These are phyloP conservation scores for Heliconius charithonia DNA, from an alignment of 2,888 invertebrate genomes.

Conservation along the genomic window DNA sequence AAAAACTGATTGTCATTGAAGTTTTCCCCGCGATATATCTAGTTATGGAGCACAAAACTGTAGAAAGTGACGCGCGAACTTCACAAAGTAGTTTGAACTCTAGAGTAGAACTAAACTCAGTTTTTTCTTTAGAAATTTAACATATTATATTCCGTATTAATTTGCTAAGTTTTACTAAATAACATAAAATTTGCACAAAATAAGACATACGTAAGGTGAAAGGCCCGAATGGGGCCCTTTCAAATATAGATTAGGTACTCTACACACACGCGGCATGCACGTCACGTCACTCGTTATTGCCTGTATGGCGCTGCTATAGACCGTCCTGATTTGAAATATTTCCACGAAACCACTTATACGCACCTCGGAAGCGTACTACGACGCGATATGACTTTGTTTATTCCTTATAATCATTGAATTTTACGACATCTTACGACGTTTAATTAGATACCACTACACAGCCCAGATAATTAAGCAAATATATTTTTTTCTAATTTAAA, in stretches of 20 bases:
- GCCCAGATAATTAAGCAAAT: too few species aligned
- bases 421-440: too few species aligned
- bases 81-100: constrained; percentile 17
- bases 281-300: constrained; percentile 80
- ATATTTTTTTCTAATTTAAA: too few species aligned
- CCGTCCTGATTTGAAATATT: constrained; percentile 82
- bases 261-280: constrained; percentile 71
- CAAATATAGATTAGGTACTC: constrained; percentile 75
- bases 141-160: neutral
- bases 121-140: constrained; percentile 6
- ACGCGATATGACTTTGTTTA: constrained; percentile 32
- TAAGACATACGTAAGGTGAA: constrained; percentile 73
- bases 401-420: constrained; percentile 39
- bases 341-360: constrained; percentile 82
- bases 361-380: constrained; percentile 61
- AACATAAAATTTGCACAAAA: constrained; percentile 55
- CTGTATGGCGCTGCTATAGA: constrained; percentile 68
- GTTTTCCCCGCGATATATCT: neutral
- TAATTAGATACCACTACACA: too few species aligned
- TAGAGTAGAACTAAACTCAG: constrained; percentile 23
- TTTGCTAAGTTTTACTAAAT: neutral
- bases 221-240: constrained; percentile 65
- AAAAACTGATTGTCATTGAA: neutral
- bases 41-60: constrained; percentile 15
- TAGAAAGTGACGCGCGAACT: constrained; percentile 11